These are phyloP conservation scores for Drosophila tropicalis DNA, from an alignment of 1,140 invertebrate species.

Conservation along the genomic window DNA sequence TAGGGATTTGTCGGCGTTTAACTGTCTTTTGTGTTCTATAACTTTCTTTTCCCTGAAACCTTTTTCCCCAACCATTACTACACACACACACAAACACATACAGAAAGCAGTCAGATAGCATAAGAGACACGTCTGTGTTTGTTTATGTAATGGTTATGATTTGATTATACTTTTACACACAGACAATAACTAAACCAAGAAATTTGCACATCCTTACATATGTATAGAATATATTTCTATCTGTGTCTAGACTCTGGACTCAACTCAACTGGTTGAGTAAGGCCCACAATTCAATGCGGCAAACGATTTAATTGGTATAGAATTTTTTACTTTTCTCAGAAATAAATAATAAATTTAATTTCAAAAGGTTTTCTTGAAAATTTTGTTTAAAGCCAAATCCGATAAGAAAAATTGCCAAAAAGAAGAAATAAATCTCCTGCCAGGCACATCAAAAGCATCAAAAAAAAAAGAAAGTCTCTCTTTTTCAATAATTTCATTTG, in stretches of 20 bases:
- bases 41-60: not conserved
- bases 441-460: conserved; percentile 1
- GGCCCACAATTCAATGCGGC: not conserved
- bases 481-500: conserved; percentile 22
- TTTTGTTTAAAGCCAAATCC: conserved; percentile 6
- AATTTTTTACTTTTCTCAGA: not conserved
- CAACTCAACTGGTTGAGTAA: not conserved
- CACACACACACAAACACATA: no score
- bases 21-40: conserved; percentile 23
- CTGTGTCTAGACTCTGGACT: conserved; percentile 9
- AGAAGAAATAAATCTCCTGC: conserved; percentile 3
- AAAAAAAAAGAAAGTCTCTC: conserved; percentile 23
- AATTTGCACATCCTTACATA: no score
- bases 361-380: conserved; percentile 4
- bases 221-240: not conserved
- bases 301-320: not conserved
- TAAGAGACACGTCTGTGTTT: conserved; percentile 18
- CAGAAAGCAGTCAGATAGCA: not conserved
- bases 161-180: conserved; percentile 13
- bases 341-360: conserved; percentile 3
- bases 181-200: conserved; percentile 1
- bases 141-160: conserved; percentile 28
- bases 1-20: conserved; percentile 56
- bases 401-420: conserved; percentile 8
- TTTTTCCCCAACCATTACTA: no score